Evolutionary conservation across 1,140 invertebrate species (phyloP).

Genomic region (Drosophila bifasciata): DNA sequence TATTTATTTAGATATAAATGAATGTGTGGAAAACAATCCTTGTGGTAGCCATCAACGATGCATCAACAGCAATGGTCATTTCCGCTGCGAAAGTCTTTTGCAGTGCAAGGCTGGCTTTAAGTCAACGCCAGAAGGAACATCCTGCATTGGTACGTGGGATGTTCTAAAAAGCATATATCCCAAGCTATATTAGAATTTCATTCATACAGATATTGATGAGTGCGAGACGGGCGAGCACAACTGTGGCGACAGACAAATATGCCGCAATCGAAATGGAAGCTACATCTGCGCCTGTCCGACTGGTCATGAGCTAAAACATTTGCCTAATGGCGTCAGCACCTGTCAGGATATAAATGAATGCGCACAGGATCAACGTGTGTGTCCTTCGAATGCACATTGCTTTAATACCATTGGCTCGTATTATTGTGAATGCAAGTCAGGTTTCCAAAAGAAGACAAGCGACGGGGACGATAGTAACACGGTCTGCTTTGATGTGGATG

Average conservation of each 20-base stretch:
- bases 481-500: constrained; percentile 88
- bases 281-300: constrained; percentile 90
- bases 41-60: constrained; percentile 85
- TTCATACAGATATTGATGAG: constrained; percentile 87
- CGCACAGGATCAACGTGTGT: constrained; percentile 84
- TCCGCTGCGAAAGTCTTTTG: constrained; percentile 85
- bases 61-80: constrained; percentile 86
- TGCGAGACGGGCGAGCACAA: constrained; percentile 87
- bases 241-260: constrained; percentile 89
- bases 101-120: constrained; percentile 85
- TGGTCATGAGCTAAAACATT: constrained; percentile 88
- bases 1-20: constrained; percentile 83
- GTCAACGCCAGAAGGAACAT: constrained; percentile 82
- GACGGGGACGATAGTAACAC: constrained; percentile 74
- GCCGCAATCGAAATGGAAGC: constrained; percentile 90
- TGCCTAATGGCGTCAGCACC: constrained; percentile 83
- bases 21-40: constrained; percentile 82
- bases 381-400: constrained; percentile 87
- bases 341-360: constrained; percentile 97
- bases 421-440: constrained; percentile 90
- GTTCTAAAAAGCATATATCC: background rate
- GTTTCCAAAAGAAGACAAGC: constrained; percentile 87
- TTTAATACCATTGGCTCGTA: constrained; percentile 93
- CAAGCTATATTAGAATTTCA: background rate
- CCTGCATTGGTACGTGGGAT: constrained; percentile 82